Evolutionary conservation across 1,140 invertebrate species (phyloP).

Genomic region (Zaprionus ghesquierei): DNA sequence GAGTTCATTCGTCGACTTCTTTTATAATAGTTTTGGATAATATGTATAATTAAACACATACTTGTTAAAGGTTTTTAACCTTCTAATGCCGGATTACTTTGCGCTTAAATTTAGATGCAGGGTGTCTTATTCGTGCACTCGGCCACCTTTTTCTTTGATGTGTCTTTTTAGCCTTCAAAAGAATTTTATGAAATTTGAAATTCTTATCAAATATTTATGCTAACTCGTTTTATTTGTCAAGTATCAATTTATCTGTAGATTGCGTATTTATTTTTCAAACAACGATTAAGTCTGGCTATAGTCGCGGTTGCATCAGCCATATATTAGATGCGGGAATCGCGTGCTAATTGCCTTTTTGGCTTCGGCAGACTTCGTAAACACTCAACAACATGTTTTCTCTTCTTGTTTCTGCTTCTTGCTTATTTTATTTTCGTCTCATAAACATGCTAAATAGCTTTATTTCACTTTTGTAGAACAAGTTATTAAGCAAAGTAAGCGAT

Average conservation of each 20-base stretch:
- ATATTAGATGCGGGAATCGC: constrained; percentile 10
- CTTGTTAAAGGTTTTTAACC: too few species aligned
- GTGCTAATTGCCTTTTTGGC: constrained; percentile 41
- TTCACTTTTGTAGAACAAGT: constrained; percentile 47
- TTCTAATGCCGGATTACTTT: too few species aligned
- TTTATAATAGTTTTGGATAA: too few species aligned
- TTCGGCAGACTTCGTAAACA: constrained; percentile 31
- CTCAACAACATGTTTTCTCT: constrained; percentile 10
- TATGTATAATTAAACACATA: too few species aligned
- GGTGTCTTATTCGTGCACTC: too few species aligned
- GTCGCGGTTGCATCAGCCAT: background rate
- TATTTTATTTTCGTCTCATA: constrained; percentile 30
- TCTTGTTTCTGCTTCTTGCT: constrained; percentile 28
- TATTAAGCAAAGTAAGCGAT: constrained; percentile 44
- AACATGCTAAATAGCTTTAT: constrained; percentile 28
- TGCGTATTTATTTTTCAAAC: constrained; percentile 7
- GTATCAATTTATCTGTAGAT: constrained; percentile 1
- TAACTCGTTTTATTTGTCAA: background rate
- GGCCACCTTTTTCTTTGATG: too few species aligned
- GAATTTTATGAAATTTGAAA: constrained; percentile 8
- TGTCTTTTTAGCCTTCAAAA: background rate
- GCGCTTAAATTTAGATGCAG: too few species aligned
- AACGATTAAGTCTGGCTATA: background rate
- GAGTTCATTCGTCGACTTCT: background rate
- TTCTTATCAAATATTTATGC: constrained; percentile 23